Evolutionary conservation across 2,797 vertebrate species (phyloP).

Genomic region (Gallinago nigripennis): DNA sequence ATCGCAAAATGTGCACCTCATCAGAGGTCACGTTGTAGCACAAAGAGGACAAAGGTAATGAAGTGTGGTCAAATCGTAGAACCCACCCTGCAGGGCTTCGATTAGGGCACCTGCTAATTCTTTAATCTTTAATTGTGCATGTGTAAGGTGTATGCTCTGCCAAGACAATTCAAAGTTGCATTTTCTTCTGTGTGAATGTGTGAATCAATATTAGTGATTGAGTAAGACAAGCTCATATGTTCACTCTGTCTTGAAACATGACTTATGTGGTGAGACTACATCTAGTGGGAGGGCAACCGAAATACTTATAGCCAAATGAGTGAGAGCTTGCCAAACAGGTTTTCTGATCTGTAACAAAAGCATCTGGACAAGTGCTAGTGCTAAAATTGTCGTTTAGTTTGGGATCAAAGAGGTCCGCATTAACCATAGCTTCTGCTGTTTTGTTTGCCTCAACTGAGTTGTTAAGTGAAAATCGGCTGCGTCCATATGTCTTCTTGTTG

Average conservation of each 20-base stretch:
- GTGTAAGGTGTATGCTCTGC: slow-evolving; percentile 38
- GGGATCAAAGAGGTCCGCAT: slow-evolving; percentile 45
- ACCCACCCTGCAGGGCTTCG: slow-evolving; percentile 33
- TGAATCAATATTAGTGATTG: slow-evolving; percentile 68
- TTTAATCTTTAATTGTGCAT: slow-evolving; percentile 66
- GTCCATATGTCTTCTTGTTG: not conserved
- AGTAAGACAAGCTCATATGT: slow-evolving; percentile 68
- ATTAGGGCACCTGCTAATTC: slow-evolving; percentile 57
- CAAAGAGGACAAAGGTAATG: slow-evolving; percentile 40
- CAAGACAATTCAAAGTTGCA: slow-evolving; percentile 60
- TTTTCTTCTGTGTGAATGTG: slow-evolving; percentile 42
- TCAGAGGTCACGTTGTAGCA: slow-evolving; percentile 40
- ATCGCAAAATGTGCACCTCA: slow-evolving; percentile 14
- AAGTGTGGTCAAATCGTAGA: slow-evolving; percentile 34
- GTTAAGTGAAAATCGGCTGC: slow-evolving; percentile 22
- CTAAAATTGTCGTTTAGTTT: slow-evolving; percentile 45
- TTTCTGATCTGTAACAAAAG: slow-evolving; percentile 67
- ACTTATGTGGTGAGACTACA: slow-evolving; percentile 45
- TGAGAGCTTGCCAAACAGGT: slow-evolving; percentile 50
- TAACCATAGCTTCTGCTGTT: slow-evolving; percentile 34
- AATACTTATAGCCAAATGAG: slow-evolving; percentile 59
- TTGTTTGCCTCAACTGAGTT: slow-evolving; percentile 17
- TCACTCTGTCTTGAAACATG: slow-evolving; percentile 59
- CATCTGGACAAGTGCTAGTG: slow-evolving; percentile 59
- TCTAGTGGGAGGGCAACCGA: slow-evolving; percentile 53